Base-by-base conservation (phyloP, 30 jellyfish, hydroid and myxozoan species). In the Pelagia noctiluca region DNA sequence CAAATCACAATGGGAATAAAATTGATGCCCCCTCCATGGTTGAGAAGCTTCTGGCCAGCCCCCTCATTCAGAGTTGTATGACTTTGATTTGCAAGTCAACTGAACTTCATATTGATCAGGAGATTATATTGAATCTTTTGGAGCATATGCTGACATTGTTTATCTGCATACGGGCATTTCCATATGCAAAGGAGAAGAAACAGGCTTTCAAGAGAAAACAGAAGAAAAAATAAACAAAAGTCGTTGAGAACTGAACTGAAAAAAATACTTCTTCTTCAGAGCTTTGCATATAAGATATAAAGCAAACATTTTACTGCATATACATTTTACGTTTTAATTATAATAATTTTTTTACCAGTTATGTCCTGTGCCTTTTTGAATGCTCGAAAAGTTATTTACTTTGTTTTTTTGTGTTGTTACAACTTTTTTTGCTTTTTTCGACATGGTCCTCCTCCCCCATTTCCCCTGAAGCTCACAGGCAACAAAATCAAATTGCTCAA, bases 71-170 rank as follows among this genome's bases (percentile, higher is more conserved):
- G 60, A 25, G 82, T 38, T 69, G 66, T 28, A 35, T 69, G 73
- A 34, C 35, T 34, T 69, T 35, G 61, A 35, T 35, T 69, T 25
- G 66, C 28, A 69, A 69, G 72, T 60, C 72, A 60, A 60, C 72
- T 60, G 72, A 60, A n/a, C 72, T 60, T n/a, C 72, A 60, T 60
- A 26, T 60, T 60, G 72, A 60, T n/a, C 34, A 60, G 72, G 34
- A 60, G 21, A 60, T 60, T 60, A 60, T 5, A n/a, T 60, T 60
- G 72, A 60, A 60, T 60, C 29, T 60, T 24, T 60, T 60, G 72
- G 72, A 60, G 72, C 72, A 60, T 24, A 60, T 60, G 72, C 72
- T 60, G 72, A 60, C 34, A 22, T 24, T 60, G 10, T 60, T n/a
- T 60, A n/a, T 60, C 8, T 10, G 72, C 10, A 24, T 60, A 4